These are phyloP conservation scores for Bambusicola thoracicus DNA, from an alignment of 2,113 vertebrate genomes.

Conservation along the genomic window DNA sequence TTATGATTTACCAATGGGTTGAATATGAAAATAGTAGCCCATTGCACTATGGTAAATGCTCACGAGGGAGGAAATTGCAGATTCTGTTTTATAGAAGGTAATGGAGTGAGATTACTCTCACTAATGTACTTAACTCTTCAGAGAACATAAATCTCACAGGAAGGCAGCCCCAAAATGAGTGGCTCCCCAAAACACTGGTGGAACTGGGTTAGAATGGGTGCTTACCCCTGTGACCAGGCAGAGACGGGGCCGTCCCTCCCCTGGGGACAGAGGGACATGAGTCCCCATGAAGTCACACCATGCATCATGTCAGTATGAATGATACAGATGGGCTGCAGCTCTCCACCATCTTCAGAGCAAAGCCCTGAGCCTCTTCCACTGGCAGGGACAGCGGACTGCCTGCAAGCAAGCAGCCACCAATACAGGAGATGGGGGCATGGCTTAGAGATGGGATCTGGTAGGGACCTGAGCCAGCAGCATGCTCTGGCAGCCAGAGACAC, in stretches of 20 bases:
- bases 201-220: rapidly evolving
- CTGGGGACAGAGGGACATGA: neutral
- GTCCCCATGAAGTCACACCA: constrained; percentile 10
- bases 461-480: no score
- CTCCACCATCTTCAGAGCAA: neutral
- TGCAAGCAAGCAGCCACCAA: neutral
- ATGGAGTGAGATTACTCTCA: constrained; percentile 49
- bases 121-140: constrained; percentile 55
- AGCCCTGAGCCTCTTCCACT: neutral
- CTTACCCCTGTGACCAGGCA: rapidly evolving
- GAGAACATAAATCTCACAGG: constrained; percentile 21
- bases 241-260: rapidly evolving
- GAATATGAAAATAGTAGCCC: constrained; percentile 67
- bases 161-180: neutral
- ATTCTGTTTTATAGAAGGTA: constrained; percentile 66
- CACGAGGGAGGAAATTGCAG: constrained; percentile 71
- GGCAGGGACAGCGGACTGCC: neutral
- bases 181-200: neutral
- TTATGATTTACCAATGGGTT: constrained; percentile 71
- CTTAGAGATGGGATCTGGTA: neutral
- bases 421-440: neutral
- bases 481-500: no score
- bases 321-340: neutral
- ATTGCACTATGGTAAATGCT: constrained; percentile 53
- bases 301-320: neutral